A percentile compares a stretch with the other conserved stretches of the same genome.
Evolutionary conservation across 1,140 invertebrate species (phyloP).

Genomic region (Arion vulgaris): DNA sequence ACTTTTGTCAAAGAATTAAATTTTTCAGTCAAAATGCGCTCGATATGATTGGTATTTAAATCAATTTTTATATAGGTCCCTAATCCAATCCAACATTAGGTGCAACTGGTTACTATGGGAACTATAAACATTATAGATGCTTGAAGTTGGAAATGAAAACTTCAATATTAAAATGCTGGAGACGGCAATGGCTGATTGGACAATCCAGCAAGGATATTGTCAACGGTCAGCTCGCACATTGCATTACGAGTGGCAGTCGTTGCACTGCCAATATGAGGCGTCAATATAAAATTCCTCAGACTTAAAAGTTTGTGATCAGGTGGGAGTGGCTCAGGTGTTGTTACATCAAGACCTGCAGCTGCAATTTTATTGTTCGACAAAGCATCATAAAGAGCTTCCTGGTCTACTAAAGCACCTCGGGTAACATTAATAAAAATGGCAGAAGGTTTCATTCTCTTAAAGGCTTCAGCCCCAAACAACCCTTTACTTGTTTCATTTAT

Average conservation of each 20-base stretch:
- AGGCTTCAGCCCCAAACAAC: constrained; percentile 64
- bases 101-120: no score
- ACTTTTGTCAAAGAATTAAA: no score
- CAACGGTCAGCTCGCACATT: constrained; percentile 88
- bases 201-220: constrained; percentile 88
- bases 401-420: constrained; percentile 69
- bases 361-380: constrained; percentile 77
- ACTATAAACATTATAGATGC: no score
- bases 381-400: constrained; percentile 65
- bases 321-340: constrained; percentile 92
- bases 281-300: constrained; percentile 86
- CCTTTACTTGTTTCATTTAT: constrained; percentile 59
- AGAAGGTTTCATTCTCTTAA: constrained; percentile 68
- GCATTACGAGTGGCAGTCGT: constrained; percentile 83
- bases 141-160: no score
- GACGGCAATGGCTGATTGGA: constrained; percentile 80
- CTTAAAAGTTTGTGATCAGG: constrained; percentile 84
- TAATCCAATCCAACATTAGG: no score
- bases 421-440: constrained; percentile 70
- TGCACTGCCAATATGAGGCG: constrained; percentile 97
- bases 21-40: no score
- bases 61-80: no score
- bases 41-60: no score
- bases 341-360: constrained; percentile 94
- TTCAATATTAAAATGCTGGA: constrained; percentile 51